Percentiles rank a stretch among this genome's conserved stretches.
Evolutionary conservation across 2,797 vertebrate genomes (phyloP).

Genomic region (Avahi laniger): DNA sequence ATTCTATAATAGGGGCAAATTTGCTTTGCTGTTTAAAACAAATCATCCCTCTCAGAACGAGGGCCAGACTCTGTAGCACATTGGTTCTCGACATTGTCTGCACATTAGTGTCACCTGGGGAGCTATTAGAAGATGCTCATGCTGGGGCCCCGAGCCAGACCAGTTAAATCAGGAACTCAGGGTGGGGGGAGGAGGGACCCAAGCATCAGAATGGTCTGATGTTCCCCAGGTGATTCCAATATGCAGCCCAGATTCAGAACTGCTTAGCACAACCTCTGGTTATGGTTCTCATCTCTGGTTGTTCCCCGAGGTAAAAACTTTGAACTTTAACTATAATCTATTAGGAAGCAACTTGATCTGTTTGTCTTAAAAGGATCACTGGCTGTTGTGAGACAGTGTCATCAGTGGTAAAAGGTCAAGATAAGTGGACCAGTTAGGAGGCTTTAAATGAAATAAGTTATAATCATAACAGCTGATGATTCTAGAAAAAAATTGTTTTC

Average conservation of each 20-base stretch:
- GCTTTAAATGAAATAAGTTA: not conserved
- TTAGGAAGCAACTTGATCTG: not conserved
- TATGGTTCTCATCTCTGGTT: not conserved
- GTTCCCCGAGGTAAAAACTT: not conserved
- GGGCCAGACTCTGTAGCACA: not conserved
- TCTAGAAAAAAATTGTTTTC: not conserved
- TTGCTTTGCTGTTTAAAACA: not conserved
- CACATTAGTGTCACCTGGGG: not conserved
- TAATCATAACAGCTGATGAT: not conserved
- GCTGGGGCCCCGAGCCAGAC: not conserved
- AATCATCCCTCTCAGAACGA: not conserved
- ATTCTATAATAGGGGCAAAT: not conserved
- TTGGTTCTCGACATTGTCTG: not conserved
- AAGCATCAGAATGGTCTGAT: not conserved
- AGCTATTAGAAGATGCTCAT: not conserved
- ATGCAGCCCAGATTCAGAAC: not conserved
- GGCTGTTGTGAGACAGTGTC: not conserved
- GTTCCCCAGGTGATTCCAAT: not conserved
- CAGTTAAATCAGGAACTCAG: not conserved
- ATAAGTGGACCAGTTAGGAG: not conserved
- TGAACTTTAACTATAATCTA: not conserved
- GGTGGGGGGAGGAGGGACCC: not conserved
- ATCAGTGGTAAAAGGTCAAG: not conserved
- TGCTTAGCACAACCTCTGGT: not conserved
- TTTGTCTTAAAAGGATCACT: not conserved